Conservation (phyloP, 2,797 vertebrate species). For the Sebastolobus altivelis region DNA sequence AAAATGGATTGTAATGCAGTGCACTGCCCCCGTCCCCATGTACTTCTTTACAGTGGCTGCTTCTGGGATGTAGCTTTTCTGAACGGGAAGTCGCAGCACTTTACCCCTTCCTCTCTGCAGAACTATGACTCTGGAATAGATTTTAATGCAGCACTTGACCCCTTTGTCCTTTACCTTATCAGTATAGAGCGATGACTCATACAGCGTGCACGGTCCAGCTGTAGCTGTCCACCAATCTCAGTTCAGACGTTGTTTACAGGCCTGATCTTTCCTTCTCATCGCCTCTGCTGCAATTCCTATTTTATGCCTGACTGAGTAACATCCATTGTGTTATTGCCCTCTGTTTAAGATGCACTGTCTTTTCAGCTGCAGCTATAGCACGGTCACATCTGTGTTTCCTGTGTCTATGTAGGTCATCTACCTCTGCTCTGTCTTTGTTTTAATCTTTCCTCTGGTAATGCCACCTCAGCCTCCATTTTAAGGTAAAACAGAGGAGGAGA, state of each 20-base stretch:
- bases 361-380: constrained; percentile 37
- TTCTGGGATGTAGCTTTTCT: constrained; percentile 16
- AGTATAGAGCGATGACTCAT: constrained; percentile 21
- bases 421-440: constrained; percentile 19
- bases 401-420: constrained; percentile 44
- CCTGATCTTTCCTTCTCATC: constrained; percentile 51
- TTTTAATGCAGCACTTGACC: constrained; percentile 44
- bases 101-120: constrained; percentile 10
- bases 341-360: constrained; percentile 28
- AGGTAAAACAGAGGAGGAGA: background rate
- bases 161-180: constrained; percentile 36
- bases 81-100: background rate
- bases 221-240: constrained; percentile 29
- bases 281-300: constrained; percentile 20
- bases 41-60: constrained; percentile 1
- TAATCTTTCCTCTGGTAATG: background rate
- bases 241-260: constrained; percentile 41
- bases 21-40: constrained; percentile 16
- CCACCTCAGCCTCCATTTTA: constrained; percentile 27
- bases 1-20: constrained; percentile 42
- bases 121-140: constrained; percentile 1
- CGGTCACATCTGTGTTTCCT: constrained; percentile 38
- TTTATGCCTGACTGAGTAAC: constrained; percentile 37
- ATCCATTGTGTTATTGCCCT: constrained; percentile 4
- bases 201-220: constrained; percentile 3